These are phyloP conservation scores for Hyperoodon ampullatus DNA, from an alignment of 2,113 vertebrate genomes.

Conservation along the genomic window DNA sequence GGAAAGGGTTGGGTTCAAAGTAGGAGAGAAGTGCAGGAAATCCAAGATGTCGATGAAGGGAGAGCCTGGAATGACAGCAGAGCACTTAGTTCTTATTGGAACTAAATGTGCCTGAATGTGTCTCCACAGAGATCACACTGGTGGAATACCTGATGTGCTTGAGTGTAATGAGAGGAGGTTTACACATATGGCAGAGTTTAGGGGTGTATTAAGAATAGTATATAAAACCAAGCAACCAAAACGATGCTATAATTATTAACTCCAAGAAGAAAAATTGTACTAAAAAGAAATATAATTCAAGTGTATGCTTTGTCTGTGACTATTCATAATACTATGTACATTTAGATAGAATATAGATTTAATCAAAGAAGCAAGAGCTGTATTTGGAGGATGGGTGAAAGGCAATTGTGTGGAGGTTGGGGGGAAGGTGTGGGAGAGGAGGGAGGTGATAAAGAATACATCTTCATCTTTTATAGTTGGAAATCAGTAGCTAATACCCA, in stretches of 20 bases:
- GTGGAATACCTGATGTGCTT: not conserved
- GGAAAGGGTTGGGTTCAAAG: not conserved
- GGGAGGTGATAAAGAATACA: not conserved
- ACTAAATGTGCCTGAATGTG: too few species aligned
- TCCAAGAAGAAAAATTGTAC: not conserved
- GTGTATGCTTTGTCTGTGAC: not conserved
- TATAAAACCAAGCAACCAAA: not conserved
- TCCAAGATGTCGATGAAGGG: not conserved
- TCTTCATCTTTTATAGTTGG: not conserved
- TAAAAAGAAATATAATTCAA: not conserved
- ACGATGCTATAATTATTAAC: not conserved
- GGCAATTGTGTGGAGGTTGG: not conserved
- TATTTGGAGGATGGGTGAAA: not conserved
- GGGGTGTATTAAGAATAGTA: not conserved
- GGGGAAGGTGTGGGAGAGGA: too few species aligned
- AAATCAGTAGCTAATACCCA: not conserved
- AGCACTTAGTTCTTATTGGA: too few species aligned
- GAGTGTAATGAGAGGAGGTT: not conserved
- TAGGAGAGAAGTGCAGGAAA: not conserved
- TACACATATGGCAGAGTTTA: not conserved
- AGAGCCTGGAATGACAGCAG: too few species aligned
- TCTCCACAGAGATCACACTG: not conserved
- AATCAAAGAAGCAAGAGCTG: not conserved
- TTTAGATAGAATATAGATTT: not conserved
- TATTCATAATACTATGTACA: not conserved